A percentile compares a stretch with the other conserved stretches of the same genome.
Conservation (phyloP, 2,888 invertebrate species). For the Prosapia bicincta region DNA sequence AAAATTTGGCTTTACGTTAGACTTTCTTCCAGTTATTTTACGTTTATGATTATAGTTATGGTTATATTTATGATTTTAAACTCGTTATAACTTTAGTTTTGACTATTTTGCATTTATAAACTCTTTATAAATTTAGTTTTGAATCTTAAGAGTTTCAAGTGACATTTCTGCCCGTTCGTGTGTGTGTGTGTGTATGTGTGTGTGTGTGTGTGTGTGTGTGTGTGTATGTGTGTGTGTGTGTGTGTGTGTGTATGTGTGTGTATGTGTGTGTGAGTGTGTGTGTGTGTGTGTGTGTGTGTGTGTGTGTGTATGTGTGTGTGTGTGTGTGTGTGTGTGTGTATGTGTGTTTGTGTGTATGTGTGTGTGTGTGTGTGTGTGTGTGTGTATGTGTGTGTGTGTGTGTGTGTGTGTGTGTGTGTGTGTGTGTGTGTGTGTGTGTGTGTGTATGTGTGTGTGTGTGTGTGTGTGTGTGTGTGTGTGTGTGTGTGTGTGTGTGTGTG, state of each 20-base stretch:
- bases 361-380: background rate
- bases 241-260: slow-evolving; percentile 15
- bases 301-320: background rate
- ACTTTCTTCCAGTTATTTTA: too few species aligned
- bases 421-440: background rate
- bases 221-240: slow-evolving; percentile 9
- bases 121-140: too few species aligned
- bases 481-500: background rate
- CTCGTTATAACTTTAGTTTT: too few species aligned
- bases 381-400: background rate
- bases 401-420: background rate
- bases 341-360: too few species aligned
- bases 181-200: too few species aligned
- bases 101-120: too few species aligned
- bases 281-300: background rate
- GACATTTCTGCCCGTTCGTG: background rate
- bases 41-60: too few species aligned
- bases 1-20: too few species aligned
- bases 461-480: background rate
- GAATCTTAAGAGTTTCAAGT: too few species aligned
- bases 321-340: background rate
- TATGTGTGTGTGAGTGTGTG: background rate
- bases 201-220: background rate
- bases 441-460: background rate
- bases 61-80: too few species aligned